Conservation (phyloP, 2,113 vertebrate genomes). For the Ictalurus furcatus region DNA sequence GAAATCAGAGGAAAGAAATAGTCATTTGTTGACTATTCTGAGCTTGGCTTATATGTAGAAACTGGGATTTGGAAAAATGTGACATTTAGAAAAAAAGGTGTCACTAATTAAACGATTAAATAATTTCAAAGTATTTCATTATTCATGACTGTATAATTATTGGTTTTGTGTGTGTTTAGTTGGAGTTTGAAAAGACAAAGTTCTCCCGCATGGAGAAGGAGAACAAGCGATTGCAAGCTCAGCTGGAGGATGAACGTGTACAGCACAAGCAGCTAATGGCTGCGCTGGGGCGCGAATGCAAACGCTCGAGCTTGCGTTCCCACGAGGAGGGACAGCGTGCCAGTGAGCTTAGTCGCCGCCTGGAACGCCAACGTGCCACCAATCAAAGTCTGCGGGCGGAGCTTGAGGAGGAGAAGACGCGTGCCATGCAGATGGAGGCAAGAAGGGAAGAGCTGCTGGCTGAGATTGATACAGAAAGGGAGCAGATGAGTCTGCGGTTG, state of each 20-base stretch:
- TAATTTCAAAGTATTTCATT: not conserved
- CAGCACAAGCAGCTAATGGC: constrained; percentile 92
- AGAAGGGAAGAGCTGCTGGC: constrained; percentile 92
- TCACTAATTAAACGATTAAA: not conserved
- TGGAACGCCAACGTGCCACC: constrained; percentile 83
- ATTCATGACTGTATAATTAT: not conserved
- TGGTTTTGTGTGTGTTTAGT: constrained; percentile 62
- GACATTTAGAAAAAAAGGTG: not conserved
- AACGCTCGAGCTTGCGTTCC: constrained; percentile 85
- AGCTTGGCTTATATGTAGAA: not conserved
- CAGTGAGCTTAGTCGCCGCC: constrained; percentile 78
- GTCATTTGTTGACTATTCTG: not conserved
- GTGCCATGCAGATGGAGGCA: constrained; percentile 87
- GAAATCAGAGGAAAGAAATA: not conserved
- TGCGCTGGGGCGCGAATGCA: constrained; percentile 90
- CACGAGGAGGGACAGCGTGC: constrained; percentile 88
- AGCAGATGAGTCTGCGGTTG: constrained; percentile 89
- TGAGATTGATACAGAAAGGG: constrained; percentile 92
- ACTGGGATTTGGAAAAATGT: not conserved
- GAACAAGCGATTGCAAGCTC: constrained; percentile 82
- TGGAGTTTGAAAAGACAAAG: constrained; percentile 94
- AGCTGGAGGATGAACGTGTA: constrained; percentile 88
- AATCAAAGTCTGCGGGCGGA: constrained; percentile 78
- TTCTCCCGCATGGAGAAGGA: constrained; percentile 90
- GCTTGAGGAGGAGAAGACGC: constrained; percentile 82